These are phyloP conservation scores for Timema cristinae DNA, from an alignment of 2,888 invertebrate species.

Conservation along the genomic window DNA sequence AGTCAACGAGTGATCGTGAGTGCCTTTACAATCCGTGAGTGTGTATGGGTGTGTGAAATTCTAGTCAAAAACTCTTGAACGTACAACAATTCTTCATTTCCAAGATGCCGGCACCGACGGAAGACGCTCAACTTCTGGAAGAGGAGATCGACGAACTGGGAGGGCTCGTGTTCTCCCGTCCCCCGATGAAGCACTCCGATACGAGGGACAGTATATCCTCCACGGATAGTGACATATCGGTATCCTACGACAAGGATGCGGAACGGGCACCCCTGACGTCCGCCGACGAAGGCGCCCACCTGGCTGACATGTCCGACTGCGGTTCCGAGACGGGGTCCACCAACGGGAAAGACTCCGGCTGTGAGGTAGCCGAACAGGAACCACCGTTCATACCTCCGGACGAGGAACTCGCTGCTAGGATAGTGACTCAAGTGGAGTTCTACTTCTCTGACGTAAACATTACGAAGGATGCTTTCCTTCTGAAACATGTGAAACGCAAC, in stretches of 20 bases:
- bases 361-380: slow-evolving; percentile 41
- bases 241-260: slow-evolving; percentile 50
- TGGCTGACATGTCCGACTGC: slow-evolving; percentile 62
- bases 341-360: slow-evolving; percentile 56
- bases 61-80: too few species aligned
- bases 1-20: too few species aligned
- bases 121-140: slow-evolving; percentile 6
- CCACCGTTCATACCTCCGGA: slow-evolving; percentile 62
- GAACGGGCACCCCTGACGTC: slow-evolving; percentile 32
- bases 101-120: slow-evolving; percentile 18
- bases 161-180: slow-evolving; percentile 42
- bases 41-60: too few species aligned
- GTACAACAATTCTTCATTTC: too few species aligned
- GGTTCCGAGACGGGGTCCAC: slow-evolving; percentile 61
- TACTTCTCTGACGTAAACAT: slow-evolving; percentile 96
- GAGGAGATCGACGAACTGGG: slow-evolving; percentile 37
- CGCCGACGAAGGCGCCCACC: slow-evolving; percentile 58
- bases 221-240: slow-evolving; percentile 56
- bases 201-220: slow-evolving; percentile 59
- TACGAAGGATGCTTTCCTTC: slow-evolving; percentile 88
- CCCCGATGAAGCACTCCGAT: slow-evolving; percentile 52
- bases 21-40: too few species aligned
- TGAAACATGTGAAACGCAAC: slow-evolving; percentile 92
- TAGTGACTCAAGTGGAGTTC: slow-evolving; percentile 86
- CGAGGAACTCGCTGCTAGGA: slow-evolving; percentile 72